Conservation (phyloP, 2,888 invertebrate genomes). For the Conchocele bisecta region DNA sequence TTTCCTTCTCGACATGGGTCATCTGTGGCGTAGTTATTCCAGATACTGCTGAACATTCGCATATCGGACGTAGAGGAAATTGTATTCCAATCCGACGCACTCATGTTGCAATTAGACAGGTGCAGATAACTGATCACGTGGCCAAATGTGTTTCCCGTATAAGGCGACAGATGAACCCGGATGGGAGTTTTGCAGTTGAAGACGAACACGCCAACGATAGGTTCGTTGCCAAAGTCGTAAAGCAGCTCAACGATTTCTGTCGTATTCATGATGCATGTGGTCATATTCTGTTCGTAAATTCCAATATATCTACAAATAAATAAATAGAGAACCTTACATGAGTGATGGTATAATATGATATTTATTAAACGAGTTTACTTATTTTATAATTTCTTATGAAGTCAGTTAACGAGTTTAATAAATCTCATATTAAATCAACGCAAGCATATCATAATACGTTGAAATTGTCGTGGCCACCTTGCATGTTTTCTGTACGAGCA, state of each 20-base stretch:
- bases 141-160: background rate
- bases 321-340: too few relatives aligned
- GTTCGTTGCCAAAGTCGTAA: background rate
- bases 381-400: too few relatives aligned
- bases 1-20: too few relatives aligned
- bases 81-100: conserved; percentile 6
- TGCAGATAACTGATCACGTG: conserved; percentile 9
- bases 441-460: too few relatives aligned
- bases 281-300: background rate
- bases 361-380: too few relatives aligned
- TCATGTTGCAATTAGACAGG: conserved; percentile 3
- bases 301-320: too few relatives aligned
- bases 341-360: too few relatives aligned
- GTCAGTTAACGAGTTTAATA: too few relatives aligned
- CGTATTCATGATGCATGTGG: conserved; percentile 2
- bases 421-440: too few relatives aligned
- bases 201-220: background rate
- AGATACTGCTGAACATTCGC: background rate
- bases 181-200: background rate
- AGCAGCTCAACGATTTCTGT: background rate
- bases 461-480: too few relatives aligned
- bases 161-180: background rate
- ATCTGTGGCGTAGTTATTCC: background rate
- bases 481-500: too few relatives aligned
- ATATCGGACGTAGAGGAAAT: background rate